A percentile compares a stretch with the other conserved stretches of the same genome.
Evolutionary conservation across 1,140 invertebrate genomes (phyloP).

Genomic region (Bombus terrestris): DNA sequence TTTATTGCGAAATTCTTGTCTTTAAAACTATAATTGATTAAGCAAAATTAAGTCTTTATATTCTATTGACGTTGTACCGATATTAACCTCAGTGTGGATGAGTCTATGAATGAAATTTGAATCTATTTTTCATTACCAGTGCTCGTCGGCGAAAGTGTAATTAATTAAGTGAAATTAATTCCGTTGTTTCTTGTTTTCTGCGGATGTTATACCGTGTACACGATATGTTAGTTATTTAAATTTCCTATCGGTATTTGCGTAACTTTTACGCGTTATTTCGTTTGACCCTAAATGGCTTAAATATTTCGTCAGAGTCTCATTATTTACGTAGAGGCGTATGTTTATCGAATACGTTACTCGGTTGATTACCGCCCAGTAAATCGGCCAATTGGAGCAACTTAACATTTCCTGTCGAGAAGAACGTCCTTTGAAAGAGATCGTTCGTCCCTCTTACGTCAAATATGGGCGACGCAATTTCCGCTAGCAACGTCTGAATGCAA

Average conservation of each 20-base stretch:
- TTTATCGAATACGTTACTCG: constrained; percentile 15
- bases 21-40: too few relatives aligned
- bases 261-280: neutral
- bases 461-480: constrained; percentile 38
- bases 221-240: neutral
- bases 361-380: constrained; percentile 11
- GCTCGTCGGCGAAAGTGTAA: neutral
- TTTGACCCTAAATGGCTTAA: neutral
- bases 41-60: too few relatives aligned
- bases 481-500: neutral
- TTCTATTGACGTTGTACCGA: too few relatives aligned
- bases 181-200: neutral
- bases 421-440: constrained; percentile 58
- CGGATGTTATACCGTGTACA: neutral
- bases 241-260: neutral
- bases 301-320: neutral
- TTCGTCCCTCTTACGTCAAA: constrained; percentile 29
- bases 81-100: too few relatives aligned
- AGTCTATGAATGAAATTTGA: neutral
- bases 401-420: constrained; percentile 59
- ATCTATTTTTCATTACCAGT: neutral
- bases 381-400: constrained; percentile 59
- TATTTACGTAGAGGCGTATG: constrained; percentile 11
- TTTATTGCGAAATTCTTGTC: too few relatives aligned
- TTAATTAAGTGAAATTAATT: neutral